Conservation (phyloP, 2,113 vertebrate genomes). For the Helogale parvula region DNA sequence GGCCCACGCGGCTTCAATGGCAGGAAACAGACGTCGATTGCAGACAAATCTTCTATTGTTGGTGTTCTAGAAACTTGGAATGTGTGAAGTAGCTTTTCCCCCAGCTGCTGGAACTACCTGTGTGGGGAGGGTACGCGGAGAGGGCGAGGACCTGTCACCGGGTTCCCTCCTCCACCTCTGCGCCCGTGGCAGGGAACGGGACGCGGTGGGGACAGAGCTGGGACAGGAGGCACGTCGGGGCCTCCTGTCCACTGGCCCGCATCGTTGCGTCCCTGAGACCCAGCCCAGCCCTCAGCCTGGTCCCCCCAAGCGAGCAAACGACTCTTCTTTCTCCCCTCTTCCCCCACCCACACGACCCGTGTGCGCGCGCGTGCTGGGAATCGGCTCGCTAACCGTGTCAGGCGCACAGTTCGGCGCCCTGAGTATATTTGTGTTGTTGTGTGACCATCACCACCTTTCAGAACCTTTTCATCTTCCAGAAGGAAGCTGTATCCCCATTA, state of each 20-base stretch:
- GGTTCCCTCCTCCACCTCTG: neutral
- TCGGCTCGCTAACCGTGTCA: neutral
- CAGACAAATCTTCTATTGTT: slow-evolving; percentile 76
- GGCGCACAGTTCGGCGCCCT: neutral
- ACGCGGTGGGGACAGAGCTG: accelerated
- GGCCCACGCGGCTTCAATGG: slow-evolving; percentile 55
- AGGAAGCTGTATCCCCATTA: neutral
- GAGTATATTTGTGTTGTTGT: accelerated
- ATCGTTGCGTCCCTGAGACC: accelerated
- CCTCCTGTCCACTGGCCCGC: neutral
- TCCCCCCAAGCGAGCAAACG: neutral
- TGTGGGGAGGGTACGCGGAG: neutral
- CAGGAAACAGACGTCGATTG: slow-evolving; percentile 70
- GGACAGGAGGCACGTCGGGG: neutral
- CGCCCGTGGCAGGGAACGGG: accelerated
- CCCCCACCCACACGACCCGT: neutral
- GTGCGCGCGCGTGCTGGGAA: neutral
- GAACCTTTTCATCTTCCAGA: neutral
- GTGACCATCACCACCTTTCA: neutral
- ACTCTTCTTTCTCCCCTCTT: neutral
- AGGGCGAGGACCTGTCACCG: accelerated
- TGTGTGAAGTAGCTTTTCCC: slow-evolving; percentile 47
- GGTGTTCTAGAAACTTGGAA: slow-evolving; percentile 58
- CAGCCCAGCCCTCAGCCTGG: neutral
- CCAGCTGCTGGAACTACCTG: slow-evolving; percentile 47